These are phyloP conservation scores for Harpagifer antarcticus DNA, from an alignment of 2,797 vertebrate species.

Conservation along the genomic window DNA sequence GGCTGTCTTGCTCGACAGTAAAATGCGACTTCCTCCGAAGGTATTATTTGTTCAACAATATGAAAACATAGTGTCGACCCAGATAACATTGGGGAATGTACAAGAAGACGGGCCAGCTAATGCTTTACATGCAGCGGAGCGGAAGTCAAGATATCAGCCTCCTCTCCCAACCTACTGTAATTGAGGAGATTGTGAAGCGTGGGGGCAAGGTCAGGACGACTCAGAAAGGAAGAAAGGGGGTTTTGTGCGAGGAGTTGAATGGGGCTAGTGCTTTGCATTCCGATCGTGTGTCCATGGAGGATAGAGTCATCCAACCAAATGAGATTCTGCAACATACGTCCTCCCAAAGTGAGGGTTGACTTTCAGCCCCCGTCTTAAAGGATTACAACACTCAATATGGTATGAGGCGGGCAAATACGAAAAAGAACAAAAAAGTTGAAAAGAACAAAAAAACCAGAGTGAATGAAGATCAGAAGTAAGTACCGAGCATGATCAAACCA, in stretches of 20 bases:
- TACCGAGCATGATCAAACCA: constrained; percentile 65
- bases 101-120: constrained; percentile 61
- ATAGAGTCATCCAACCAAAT: constrained; percentile 79
- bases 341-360: constrained; percentile 70
- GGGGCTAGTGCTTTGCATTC: constrained; percentile 78
- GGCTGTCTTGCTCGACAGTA: constrained; percentile 43
- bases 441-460: constrained; percentile 35
- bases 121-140: constrained; percentile 66
- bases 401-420: constrained; percentile 34
- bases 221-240: constrained; percentile 73
- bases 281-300: constrained; percentile 64
- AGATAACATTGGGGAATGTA: constrained; percentile 65
- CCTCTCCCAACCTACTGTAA: constrained; percentile 72
- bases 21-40: constrained; percentile 60
- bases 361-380: constrained; percentile 76
- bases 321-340: constrained; percentile 77
- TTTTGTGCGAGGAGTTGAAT: constrained; percentile 74
- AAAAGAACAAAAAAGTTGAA: constrained; percentile 41
- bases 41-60: constrained; percentile 67
- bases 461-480: constrained; percentile 73
- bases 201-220: constrained; percentile 74
- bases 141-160: constrained; percentile 71
- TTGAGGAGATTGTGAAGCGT: constrained; percentile 75
- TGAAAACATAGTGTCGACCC: constrained; percentile 67
- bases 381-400: constrained; percentile 65